Conservation (phyloP, 2,888 invertebrate species). For the Metopia argyrocephala region DNA sequence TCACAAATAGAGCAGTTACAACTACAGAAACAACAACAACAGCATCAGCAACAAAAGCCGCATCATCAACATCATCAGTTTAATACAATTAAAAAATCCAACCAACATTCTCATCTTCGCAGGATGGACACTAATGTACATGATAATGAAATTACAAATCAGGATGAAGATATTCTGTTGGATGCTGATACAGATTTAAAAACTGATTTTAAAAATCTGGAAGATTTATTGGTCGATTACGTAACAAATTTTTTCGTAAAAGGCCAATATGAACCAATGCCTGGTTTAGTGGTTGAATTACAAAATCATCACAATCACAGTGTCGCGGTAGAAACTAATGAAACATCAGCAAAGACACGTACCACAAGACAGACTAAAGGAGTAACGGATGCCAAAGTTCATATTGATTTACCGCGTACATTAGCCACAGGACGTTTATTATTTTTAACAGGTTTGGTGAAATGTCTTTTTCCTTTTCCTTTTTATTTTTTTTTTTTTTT, state of each 20-base stretch:
- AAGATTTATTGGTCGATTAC: conserved; percentile 72
- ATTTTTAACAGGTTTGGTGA: conserved; percentile 81
- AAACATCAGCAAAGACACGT: neutral
- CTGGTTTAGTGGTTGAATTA: conserved; percentile 71
- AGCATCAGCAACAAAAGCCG: neutral
- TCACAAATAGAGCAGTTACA: neutral
- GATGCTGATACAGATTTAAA: conserved; percentile 54
- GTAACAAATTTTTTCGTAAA: conserved; percentile 71
- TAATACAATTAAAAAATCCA: neutral
- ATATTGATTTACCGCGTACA: conserved; percentile 82
- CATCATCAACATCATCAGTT: neutral
- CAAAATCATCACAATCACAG: conserved; percentile 67
- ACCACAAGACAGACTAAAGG: conserved; percentile 77
- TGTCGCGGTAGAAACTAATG: conserved; percentile 58
- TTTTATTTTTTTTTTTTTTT: neutral
- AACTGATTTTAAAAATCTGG: conserved; percentile 70
- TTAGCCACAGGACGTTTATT: conserved; percentile 82
- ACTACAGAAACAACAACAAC: neutral
- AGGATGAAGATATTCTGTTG: neutral
- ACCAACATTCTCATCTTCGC: neutral
- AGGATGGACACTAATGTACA: neutral
- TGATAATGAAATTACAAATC: conserved; percentile 22
- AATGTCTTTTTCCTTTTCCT: neutral
- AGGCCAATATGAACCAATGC: conserved; percentile 72
- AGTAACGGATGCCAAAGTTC: conserved; percentile 75